Conservation (phyloP, 2,797 vertebrate species). For the Sternarchorhynchus goeldii region DNA sequence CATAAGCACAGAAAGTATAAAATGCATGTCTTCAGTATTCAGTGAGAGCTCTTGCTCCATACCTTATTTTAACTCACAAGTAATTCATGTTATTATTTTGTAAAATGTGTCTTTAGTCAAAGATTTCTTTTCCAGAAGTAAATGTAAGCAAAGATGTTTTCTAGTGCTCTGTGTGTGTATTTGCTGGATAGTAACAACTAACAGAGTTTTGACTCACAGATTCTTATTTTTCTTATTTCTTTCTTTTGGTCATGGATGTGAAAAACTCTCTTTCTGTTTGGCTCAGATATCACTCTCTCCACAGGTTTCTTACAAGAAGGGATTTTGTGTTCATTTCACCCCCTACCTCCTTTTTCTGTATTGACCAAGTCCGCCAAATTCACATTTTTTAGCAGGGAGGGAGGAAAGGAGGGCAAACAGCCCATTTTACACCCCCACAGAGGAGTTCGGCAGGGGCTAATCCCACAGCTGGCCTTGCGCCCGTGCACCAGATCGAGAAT, state of each 20-base stretch:
- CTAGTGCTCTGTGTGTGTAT: background rate
- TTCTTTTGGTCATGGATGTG: conserved; percentile 50
- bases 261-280: conserved; percentile 1
- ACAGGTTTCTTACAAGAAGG: conserved; percentile 23
- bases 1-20: too few relatives aligned
- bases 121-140: background rate
- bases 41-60: too few relatives aligned
- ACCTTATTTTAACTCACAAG: too few relatives aligned
- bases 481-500: conserved; percentile 50
- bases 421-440: conserved; percentile 60
- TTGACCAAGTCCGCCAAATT: conserved; percentile 59
- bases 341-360: conserved; percentile 55
- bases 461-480: conserved; percentile 67
- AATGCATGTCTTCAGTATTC: too few relatives aligned
- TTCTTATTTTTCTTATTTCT: conserved; percentile 60
- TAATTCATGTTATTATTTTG: too few relatives aligned
- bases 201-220: conserved; percentile 59
- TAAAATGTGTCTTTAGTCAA: too few relatives aligned
- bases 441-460: conserved; percentile 59
- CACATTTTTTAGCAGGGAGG: conserved; percentile 61
- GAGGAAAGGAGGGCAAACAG: conserved; percentile 59
- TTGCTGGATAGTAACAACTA: conserved; percentile 39
- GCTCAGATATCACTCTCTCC: conserved; percentile 16
- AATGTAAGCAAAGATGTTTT: background rate
- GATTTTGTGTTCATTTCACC: conserved; percentile 58